These are phyloP conservation scores for Drosophila dives DNA, from an alignment of 2,888 invertebrate species.

Conservation along the genomic window DNA sequence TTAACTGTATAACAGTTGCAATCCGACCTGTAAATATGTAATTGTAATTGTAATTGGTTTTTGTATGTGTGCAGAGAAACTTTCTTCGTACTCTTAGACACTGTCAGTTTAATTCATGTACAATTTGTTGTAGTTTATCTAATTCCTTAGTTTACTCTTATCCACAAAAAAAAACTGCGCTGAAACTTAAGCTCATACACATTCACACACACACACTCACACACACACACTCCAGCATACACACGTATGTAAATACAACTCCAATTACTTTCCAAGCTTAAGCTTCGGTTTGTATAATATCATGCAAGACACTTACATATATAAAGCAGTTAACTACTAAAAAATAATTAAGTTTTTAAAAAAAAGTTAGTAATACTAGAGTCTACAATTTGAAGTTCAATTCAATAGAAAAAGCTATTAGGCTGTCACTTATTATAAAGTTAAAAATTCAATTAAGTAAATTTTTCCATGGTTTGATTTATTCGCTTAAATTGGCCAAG, in stretches of 20 bases:
- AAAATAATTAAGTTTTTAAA: conserved; percentile 35
- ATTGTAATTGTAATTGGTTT: conserved; percentile 56
- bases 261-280: conserved; percentile 35
- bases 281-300: conserved; percentile 36
- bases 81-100: conserved; percentile 55
- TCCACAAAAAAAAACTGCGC: conserved; percentile 36
- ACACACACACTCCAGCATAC: conserved; percentile 11
- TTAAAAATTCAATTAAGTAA: neutral
- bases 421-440: neutral
- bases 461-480: conserved; percentile 5
- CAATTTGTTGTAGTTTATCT: conserved; percentile 54
- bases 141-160: conserved; percentile 46
- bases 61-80: conserved; percentile 57
- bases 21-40: conserved; percentile 59
- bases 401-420: neutral
- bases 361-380: conserved; percentile 31
- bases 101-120: conserved; percentile 48
- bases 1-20: conserved; percentile 56
- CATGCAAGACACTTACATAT: conserved; percentile 21
- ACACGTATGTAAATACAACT: conserved; percentile 36
- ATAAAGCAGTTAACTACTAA: conserved; percentile 19
- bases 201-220: neutral
- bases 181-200: conserved; percentile 37
- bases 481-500: neutral
- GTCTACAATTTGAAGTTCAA: neutral